Percentiles rank a stretch among this genome's conserved stretches.
These are phyloP conservation scores for Cyphomyrus plagiostoma DNA, from an alignment of 2,113 vertebrate genomes.

Conservation along the genomic window DNA sequence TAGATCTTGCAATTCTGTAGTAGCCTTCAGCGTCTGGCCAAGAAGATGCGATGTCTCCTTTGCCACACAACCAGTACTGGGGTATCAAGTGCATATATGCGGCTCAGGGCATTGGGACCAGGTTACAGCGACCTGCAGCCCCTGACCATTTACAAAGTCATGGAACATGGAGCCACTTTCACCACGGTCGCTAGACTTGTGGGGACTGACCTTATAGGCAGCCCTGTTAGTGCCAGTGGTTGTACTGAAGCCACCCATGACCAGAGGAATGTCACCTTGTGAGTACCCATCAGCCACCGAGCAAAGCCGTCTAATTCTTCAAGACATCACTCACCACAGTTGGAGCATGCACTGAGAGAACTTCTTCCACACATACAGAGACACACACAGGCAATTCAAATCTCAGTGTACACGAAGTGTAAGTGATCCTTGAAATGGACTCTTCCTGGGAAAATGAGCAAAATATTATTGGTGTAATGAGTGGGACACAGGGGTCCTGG, in stretches of 20 bases:
- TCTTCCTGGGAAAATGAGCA: background rate
- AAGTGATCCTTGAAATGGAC: background rate
- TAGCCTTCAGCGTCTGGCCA: background rate
- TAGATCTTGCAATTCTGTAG: background rate
- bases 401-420: background rate
- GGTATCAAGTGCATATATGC: background rate
- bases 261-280: background rate
- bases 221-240: background rate
- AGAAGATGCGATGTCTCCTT: too few species aligned
- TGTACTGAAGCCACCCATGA: background rate
- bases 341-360: background rate
- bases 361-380: background rate
- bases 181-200: too few species aligned
- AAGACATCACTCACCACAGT: background rate
- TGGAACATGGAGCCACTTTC: too few species aligned
- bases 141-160: too few species aligned
- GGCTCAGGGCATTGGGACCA: background rate
- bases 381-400: background rate
- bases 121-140: too few species aligned
- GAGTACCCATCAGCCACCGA: background rate
- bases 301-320: background rate
- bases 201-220: background rate
- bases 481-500: constrained; percentile 1
- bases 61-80: background rate
- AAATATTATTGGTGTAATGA: background rate